Percentiles rank a stretch among this genome's conserved stretches.
Conservation (phyloP, 1,140 invertebrate species). For the Drosophila seguyi region DNA sequence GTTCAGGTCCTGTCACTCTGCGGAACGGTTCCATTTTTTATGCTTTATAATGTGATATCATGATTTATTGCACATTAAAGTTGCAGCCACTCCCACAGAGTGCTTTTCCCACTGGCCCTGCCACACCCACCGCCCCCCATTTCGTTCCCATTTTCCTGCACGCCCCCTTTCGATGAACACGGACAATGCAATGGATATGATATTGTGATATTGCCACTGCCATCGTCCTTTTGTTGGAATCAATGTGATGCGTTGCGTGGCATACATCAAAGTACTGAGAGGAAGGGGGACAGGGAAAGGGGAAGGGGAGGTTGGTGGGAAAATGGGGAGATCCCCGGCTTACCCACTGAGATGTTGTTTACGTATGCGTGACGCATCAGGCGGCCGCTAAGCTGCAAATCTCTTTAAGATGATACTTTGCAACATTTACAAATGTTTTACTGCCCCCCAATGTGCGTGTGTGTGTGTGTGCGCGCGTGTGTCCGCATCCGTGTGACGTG, state of each 20-base stretch:
- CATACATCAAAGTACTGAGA: slow-evolving; percentile 55
- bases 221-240: slow-evolving; percentile 48
- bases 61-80: slow-evolving; percentile 67
- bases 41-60: slow-evolving; percentile 48
- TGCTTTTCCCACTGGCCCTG: slow-evolving; percentile 8
- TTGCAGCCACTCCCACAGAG: slow-evolving; percentile 24
- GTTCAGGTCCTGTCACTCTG: slow-evolving; percentile 25
- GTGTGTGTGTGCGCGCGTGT: slow-evolving; percentile 11
- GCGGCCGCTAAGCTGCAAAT: slow-evolving; percentile 82
- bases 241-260: slow-evolving; percentile 59
- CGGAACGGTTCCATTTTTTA: slow-evolving; percentile 23
- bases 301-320: not conserved
- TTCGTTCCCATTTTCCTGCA: not conserved
- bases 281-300: not conserved
- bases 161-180: slow-evolving; percentile 17
- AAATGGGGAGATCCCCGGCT: slow-evolving; percentile 22
- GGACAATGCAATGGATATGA: slow-evolving; percentile 53
- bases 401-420: slow-evolving; percentile 84
- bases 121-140: not conserved
- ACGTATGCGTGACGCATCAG: slow-evolving; percentile 80
- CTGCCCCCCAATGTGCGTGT: slow-evolving; percentile 46
- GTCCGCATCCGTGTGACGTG: slow-evolving; percentile 23
- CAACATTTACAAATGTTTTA: slow-evolving; percentile 84
- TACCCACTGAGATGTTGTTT: slow-evolving; percentile 57
- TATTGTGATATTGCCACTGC: slow-evolving; percentile 45